Conservation (phyloP, 2,888 invertebrate species). For the Actias luna region DNA sequence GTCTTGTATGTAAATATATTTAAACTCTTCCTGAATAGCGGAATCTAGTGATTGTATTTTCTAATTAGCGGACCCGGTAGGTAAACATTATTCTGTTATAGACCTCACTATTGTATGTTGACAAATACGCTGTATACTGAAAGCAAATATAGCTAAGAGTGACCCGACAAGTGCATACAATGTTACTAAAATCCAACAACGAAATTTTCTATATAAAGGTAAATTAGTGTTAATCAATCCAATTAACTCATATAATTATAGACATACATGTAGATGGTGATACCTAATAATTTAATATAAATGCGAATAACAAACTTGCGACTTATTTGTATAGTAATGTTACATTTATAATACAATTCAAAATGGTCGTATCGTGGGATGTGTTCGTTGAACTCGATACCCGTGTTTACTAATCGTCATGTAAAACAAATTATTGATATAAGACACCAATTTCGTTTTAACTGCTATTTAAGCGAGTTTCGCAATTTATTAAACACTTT, state of each 20-base stretch:
- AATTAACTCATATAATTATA: not conserved
- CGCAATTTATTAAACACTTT: conserved; percentile 19
- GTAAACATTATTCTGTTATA: no score
- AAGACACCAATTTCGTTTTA: conserved; percentile 23
- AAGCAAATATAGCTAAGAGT: no score
- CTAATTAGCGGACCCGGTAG: no score
- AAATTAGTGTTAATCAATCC: no score
- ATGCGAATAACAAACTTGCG: not conserved
- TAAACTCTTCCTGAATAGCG: no score
- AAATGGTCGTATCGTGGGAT: conserved; percentile 10
- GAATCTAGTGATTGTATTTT: no score
- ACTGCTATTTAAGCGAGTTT: conserved; percentile 24
- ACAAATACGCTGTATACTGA: not conserved
- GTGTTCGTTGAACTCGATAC: conserved; percentile 19
- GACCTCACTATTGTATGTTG: no score
- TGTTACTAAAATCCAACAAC: no score
- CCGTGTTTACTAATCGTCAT: conserved; percentile 16
- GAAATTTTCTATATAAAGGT: no score
- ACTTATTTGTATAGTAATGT: not conserved
- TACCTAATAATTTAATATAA: not conserved
- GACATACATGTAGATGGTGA: not conserved
- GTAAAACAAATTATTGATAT: conserved; percentile 24
- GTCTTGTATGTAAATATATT: no score
- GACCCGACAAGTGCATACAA: no score
- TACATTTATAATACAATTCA: not conserved